A percentile compares a stretch with the other conserved stretches of the same genome.
These are phyloP conservation scores for Epizoanthus rinbou DNA, from an alignment of 92 coral and sea anemone species.

Conservation along the genomic window DNA sequence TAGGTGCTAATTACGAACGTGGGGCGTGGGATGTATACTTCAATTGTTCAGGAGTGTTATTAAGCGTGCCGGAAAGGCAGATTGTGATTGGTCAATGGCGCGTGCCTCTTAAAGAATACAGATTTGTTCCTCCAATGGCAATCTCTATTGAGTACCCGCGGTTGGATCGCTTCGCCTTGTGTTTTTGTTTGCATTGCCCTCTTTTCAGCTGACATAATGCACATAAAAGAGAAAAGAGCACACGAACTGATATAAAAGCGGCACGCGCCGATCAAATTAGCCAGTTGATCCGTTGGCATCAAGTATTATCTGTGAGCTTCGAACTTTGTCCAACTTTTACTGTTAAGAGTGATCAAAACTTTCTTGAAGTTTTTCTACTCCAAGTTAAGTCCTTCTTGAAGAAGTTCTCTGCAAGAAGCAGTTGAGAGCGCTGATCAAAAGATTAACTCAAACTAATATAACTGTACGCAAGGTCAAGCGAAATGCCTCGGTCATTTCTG, in stretches of 20 bases:
- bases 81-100: conserved; percentile 62
- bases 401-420: conserved; percentile 19
- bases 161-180: conserved; percentile 84
- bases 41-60: conserved; percentile 74
- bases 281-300: conserved; percentile 75
- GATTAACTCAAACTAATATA: conserved; percentile 61
- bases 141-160: conserved; percentile 61
- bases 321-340: conserved; percentile 32
- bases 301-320: conserved; percentile 37
- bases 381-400: conserved; percentile 14
- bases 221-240: conserved; percentile 97
- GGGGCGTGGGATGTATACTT: conserved; percentile 80
- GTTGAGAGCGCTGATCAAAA: conserved; percentile 50
- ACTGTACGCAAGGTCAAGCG: conserved; percentile 64
- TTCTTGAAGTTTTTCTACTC: conserved; percentile 19
- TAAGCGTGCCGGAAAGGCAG: conserved; percentile 65
- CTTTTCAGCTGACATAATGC: conserved; percentile 99
- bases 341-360: conserved; percentile 18
- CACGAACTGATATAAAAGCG: conserved; percentile 92
- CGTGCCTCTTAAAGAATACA: conserved; percentile 62
- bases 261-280: conserved; percentile 99
- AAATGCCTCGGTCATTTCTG: conserved; percentile 97
- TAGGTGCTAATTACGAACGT: conserved; percentile 80
- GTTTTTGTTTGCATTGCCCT: conserved; percentile 99
- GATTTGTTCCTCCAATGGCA: conserved; percentile 68